Base-by-base conservation (phyloP, 2,113 vertebrate genomes). In the Cranoglanis bouderius region DNA sequence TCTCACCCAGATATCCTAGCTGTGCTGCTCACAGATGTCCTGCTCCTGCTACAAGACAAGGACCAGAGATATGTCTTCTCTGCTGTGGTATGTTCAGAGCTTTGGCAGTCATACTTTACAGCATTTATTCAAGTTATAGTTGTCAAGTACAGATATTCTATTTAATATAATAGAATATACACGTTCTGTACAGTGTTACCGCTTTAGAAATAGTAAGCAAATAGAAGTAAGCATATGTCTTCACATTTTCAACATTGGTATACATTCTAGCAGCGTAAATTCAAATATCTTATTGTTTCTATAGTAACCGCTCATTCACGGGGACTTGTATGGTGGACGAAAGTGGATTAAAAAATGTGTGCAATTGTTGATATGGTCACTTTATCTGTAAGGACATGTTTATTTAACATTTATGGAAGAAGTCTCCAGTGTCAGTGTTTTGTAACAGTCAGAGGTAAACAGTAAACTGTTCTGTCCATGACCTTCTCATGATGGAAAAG, bases 21-120 rank as follows among this genome's bases (percentile, higher is more conserved):
- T 5, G 96, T 99, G 85, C 95, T 99, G 61, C 93, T 99, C 82
- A 97, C 96, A 0, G 98, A 99, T 14, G 97, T 98, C 24, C 94
- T 99, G 49, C 85, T 99, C 84, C 93, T 99, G 43, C 93, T 99
- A 3, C 98, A 99, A 93, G 98, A 99, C 82, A 99, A 99, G 92
- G 98, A 99, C 91, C 98, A 99, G 94, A 96, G 97, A 94, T 98
- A 97, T 0, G 91, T 94, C 0, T 99, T 99, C 91, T 97, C 98
- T 1, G 95, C 97, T 1, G 97, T 99, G 97, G 98, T 99, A 91
- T 75, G 97, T 96, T 85, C 77, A 32, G 3, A 12, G 12, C 72
- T 2, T 72, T 61, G 5, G 35, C 16, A 1, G 2, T 35, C 6
- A 38, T 51, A 16, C 26, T 32, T 51, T 46, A 46, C 9, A 43